phyloP scores from a whole-genome alignment of 1,140 invertebrate genomes.

The Paramacrobiotus metropolitanus region DNA sequence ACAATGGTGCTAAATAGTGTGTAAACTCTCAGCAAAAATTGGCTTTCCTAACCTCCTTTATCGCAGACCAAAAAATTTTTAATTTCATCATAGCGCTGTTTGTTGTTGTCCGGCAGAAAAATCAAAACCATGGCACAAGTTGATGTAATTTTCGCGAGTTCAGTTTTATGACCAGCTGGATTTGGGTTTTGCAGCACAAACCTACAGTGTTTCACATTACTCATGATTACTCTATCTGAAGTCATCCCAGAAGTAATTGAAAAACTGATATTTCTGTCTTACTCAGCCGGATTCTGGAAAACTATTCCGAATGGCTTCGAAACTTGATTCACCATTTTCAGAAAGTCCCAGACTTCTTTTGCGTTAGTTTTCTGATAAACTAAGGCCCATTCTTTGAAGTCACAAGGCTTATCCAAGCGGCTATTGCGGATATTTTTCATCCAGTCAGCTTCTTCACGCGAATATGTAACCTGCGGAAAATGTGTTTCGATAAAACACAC shows the following conservation, averaged over 20 bases:
- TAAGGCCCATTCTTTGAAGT: not conserved
- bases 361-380: not conserved
- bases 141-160: too few species aligned
- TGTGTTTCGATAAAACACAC: too few species aligned
- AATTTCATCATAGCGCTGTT: slow-evolving; percentile 22
- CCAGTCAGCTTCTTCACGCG: slow-evolving; percentile 20
- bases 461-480: slow-evolving; percentile 7
- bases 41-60: not conserved
- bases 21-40: too few species aligned
- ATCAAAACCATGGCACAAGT: not conserved
- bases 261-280: too few species aligned
- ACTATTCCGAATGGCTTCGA: not conserved
- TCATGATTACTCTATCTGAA: too few species aligned
- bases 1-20: too few species aligned
- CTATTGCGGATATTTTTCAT: slow-evolving; percentile 15
- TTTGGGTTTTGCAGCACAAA: too few species aligned
- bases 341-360: not conserved
- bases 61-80: slow-evolving; percentile 16
- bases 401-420: not conserved
- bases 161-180: too few species aligned
- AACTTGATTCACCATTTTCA: not conserved
- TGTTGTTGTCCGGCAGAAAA: slow-evolving; percentile 22
- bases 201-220: too few species aligned
- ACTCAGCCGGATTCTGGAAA: not conserved
- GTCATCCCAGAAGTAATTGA: too few species aligned